Percentiles rank a stretch among this genome's conserved stretches.
phyloP scores from a whole-genome alignment of 1,140 invertebrate genomes.

The Caerostris extrusa region DNA sequence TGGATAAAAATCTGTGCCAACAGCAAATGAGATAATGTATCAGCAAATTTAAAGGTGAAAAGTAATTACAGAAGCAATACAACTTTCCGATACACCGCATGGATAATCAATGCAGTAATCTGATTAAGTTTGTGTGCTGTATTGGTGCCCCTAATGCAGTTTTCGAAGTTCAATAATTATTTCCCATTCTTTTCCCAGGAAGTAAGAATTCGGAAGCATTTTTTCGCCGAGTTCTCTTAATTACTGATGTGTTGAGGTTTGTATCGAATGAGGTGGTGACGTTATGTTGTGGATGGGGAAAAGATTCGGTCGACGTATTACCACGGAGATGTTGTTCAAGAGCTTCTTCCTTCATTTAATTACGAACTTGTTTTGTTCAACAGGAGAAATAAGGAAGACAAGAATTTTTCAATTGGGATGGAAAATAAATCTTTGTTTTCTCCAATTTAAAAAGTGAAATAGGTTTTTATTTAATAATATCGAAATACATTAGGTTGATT shows the following conservation, averaged over 20 bases:
- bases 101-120: neutral
- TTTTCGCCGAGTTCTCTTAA: neutral
- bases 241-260: neutral
- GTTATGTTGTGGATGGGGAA: neutral
- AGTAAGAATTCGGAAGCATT: neutral
- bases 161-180: neutral
- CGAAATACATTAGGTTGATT: no score
- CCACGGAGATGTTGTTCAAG: no score
- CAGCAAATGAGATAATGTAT: neutral
- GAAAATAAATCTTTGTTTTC: no score
- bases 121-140: neutral
- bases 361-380: no score
- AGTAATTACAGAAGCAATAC: slow-evolving; percentile 22
- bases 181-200: neutral
- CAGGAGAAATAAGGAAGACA: no score
- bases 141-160: slow-evolving; percentile 9
- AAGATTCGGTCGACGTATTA: no score
- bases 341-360: no score
- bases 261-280: neutral
- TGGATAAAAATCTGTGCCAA: neutral
- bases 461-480: no score
- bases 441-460: no score
- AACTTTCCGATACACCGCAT: neutral
- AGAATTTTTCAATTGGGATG: no score
- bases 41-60: neutral